Evolutionary conservation across 2,113 vertebrate species (phyloP).

Genomic region (Saimiri boliviensis): DNA sequence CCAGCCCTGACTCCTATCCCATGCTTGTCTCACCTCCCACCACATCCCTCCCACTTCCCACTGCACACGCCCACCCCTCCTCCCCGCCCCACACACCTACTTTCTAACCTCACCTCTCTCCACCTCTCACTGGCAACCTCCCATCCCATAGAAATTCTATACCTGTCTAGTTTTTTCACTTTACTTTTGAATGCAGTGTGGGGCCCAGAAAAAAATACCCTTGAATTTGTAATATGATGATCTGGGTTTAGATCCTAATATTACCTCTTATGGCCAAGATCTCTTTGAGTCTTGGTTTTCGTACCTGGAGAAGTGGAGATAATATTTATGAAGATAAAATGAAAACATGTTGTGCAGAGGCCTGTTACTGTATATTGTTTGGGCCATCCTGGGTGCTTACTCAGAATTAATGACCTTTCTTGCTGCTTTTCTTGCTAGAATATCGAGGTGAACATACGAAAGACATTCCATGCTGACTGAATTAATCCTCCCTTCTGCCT

Average conservation of each 20-base stretch:
- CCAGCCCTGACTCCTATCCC: rapidly evolving
- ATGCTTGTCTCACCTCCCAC: not conserved
- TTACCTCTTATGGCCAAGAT: not conserved
- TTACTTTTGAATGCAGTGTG: not conserved
- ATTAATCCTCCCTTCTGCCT: not conserved
- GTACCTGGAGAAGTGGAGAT: not conserved
- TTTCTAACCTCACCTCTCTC: not conserved
- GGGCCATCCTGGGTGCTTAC: not conserved
- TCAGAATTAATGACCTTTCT: not conserved
- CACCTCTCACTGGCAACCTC: not conserved
- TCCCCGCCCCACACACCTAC: not conserved
- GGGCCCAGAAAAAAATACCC: not conserved
- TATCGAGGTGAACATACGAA: not conserved
- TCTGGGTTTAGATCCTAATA: not conserved
- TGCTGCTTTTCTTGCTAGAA: not conserved
- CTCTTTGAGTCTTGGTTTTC: not conserved
- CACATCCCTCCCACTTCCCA: no score
- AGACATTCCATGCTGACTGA: not conserved
- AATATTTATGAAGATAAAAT: not conserved
- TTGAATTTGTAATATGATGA: not conserved
- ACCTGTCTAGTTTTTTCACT: not conserved
- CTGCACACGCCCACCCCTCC: no score
- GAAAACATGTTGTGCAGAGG: not conserved
- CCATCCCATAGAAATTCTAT: not conserved
- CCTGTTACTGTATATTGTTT: not conserved